Conservation (phyloP, 30 jellyfish, hydroid and myxozoan species). For the Hydractinia symbiolongicarpus region DNA sequence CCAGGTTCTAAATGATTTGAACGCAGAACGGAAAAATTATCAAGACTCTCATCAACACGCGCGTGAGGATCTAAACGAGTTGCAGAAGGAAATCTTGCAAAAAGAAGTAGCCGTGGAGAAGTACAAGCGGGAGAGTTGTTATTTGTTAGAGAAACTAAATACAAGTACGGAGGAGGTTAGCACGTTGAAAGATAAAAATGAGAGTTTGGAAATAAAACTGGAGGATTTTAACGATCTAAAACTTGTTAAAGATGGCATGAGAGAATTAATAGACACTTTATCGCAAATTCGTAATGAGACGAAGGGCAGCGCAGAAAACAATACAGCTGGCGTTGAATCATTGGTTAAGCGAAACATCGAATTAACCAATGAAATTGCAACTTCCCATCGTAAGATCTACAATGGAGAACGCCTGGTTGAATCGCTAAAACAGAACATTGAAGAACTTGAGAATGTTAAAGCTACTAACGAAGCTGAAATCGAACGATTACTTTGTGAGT, state of each 20-base stretch:
- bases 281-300: background rate
- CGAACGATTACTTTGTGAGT: background rate
- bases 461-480: background rate
- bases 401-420: background rate
- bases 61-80: background rate
- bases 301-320: background rate
- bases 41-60: background rate
- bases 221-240: background rate
- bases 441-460: background rate
- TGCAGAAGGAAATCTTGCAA: background rate
- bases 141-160: constrained; percentile 16
- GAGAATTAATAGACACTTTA: background rate
- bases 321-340: background rate
- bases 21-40: background rate
- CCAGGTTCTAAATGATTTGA: background rate
- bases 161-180: background rate
- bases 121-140: constrained; percentile 15
- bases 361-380: background rate
- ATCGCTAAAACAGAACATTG: background rate
- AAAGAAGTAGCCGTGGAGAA: background rate
- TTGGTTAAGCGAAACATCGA: background rate
- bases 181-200: background rate
- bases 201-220: background rate
- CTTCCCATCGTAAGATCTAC: background rate
- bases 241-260: background rate